Evolutionary conservation across 2,888 invertebrate genomes (phyloP), one percentile per base, ranked within the genome.

Genomic region (Ypsolopha sequella): DNA sequence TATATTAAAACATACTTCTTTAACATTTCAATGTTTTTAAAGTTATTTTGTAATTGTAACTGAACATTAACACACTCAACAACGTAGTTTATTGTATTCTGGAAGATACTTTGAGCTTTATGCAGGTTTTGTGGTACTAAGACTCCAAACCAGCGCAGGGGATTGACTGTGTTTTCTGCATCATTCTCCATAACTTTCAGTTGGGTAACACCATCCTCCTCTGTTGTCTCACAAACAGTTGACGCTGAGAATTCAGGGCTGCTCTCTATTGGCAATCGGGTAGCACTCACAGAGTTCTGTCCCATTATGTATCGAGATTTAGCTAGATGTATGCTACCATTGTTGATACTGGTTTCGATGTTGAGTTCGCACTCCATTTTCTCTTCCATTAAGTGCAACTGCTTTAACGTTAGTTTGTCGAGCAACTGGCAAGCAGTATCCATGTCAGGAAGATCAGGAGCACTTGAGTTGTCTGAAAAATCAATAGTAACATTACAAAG

Each of bases 91-190:
- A 95, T 64, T 1, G 92, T 88, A 60, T 90, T 91, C 62, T 91
- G 90, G 67, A 95, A 97, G 61, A 90, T 89, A 51, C 86, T 88
- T 66, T 94, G 94, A 0, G 95, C 94, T 58, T 87, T 88, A 61
- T 92, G 90, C 63, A 97, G 78, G 66, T 92, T 91, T 64, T 92
- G 91, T 0, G 96, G 95, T 0, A 95, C 94, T 38, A 97, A 76
- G 41, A 95, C 89, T 9, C 96, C 96, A 81, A 96, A 97, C 95
- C 95, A 96, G 57, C 90, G 91, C 36, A 96, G 70, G 0, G 96
- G 95, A 70, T 96, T 90, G 39, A 68, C 75, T 48, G 63, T 77
- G 48, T 70, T 65, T 13, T 72, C 70, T 11, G 64, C 60, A 52
- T 64, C 62, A 56, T 69, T 77, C 53, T 81, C 75, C 48, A 71